These are phyloP conservation scores for Pao palembangensis DNA, from an alignment of 2,113 vertebrate species.

Conservation along the genomic window DNA sequence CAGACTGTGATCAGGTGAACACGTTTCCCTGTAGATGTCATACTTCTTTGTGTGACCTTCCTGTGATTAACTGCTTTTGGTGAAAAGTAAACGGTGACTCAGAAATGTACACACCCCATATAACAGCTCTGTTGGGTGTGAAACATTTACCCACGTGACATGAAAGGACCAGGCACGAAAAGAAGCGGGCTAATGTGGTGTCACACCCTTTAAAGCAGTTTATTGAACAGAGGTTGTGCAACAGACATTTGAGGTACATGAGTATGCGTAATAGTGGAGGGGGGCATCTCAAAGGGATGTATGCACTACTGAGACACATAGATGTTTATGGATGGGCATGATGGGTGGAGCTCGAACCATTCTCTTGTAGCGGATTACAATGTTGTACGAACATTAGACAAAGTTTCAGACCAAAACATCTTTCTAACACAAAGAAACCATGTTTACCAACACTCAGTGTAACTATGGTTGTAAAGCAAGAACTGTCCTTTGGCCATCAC, in stretches of 20 bases:
- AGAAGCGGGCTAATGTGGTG: slow-evolving; percentile 81
- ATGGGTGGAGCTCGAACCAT: slow-evolving; percentile 28
- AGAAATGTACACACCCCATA: background rate
- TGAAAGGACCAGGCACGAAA: slow-evolving; percentile 75
- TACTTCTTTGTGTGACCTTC: background rate
- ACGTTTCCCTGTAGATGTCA: background rate
- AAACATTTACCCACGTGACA: slow-evolving; percentile 4
- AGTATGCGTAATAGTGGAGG: slow-evolving; percentile 79
- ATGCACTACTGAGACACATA: slow-evolving; percentile 54
- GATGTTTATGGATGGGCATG: slow-evolving; percentile 47
- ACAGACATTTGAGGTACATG: slow-evolving; percentile 92
- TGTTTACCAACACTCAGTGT: slow-evolving; percentile 49
- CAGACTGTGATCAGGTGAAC: background rate
- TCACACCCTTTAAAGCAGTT: slow-evolving; percentile 91
- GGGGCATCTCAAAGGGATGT: slow-evolving; percentile 45
- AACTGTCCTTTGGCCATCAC: slow-evolving; percentile 61
- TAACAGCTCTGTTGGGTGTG: background rate
- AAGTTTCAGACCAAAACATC: slow-evolving; percentile 33
- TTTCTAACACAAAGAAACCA: slow-evolving; percentile 47
- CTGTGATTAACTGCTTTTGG: background rate
- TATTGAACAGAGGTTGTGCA: slow-evolving; percentile 89
- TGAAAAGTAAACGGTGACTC: slow-evolving; percentile 6
- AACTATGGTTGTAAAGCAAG: slow-evolving; percentile 55
- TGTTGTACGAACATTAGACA: slow-evolving; percentile 18
- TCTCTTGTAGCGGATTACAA: slow-evolving; percentile 25